Percentiles rank a stretch among this genome's conserved stretches.
Conservation (phyloP, 1,140 invertebrate genomes). For the Ladona fulva region DNA sequence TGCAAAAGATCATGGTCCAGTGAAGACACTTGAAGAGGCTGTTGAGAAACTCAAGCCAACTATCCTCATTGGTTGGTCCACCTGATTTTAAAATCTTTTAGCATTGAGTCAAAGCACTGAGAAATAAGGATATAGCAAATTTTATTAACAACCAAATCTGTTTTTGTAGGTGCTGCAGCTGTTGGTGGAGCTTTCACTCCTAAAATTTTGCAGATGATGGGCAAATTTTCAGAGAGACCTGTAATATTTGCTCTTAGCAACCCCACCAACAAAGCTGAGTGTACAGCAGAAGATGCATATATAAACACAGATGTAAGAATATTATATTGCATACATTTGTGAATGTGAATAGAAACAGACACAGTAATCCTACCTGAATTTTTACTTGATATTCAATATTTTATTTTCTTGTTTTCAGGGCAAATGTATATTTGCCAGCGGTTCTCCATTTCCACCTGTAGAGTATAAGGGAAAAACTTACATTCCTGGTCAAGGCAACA, state of each 20-base stretch:
- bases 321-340: background rate
- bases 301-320: slow-evolving; percentile 62
- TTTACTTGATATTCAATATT: background rate
- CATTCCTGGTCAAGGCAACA: slow-evolving; percentile 90
- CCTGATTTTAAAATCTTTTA: no score
- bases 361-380: slow-evolving; percentile 15
- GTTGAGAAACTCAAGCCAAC: slow-evolving; percentile 70
- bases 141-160: no score
- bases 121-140: no score
- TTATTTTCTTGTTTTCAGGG: slow-evolving; percentile 44
- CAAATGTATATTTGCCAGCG: slow-evolving; percentile 79
- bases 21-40: slow-evolving; percentile 63
- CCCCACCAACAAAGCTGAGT: slow-evolving; percentile 93
- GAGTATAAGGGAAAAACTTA: slow-evolving; percentile 64
- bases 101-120: no score
- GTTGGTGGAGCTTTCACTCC: slow-evolving; percentile 76
- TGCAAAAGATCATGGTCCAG: slow-evolving; percentile 58
- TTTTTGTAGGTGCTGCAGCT: slow-evolving; percentile 58
- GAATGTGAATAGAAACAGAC: slow-evolving; percentile 15
- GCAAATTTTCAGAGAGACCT: slow-evolving; percentile 59
- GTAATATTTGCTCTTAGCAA: slow-evolving; percentile 95
- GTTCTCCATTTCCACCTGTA: slow-evolving; percentile 83
- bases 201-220: slow-evolving; percentile 76
- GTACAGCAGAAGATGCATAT: slow-evolving; percentile 93
- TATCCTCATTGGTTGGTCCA: slow-evolving; percentile 63